Base-by-base conservation (phyloP, 2,888 invertebrate genomes). In the Yponomeuta plumbellus region DNA sequence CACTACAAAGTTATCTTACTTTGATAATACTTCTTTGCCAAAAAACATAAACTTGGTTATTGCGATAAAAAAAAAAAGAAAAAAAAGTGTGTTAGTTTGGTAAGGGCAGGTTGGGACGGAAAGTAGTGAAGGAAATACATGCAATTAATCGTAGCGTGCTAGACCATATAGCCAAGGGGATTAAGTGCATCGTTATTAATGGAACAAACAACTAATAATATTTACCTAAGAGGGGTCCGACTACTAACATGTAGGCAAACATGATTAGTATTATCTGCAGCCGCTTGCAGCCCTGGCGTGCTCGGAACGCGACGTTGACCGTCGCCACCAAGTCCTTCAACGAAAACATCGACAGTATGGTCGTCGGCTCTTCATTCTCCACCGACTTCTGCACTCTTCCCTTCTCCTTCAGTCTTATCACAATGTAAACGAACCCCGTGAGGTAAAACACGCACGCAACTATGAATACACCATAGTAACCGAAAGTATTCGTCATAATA, bases 151-250 rank as follows among this genome's bases (percentile, higher is more conserved):
- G 34, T 34, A 34, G 34, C 34, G 5, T 34, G 34, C 34, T 34
- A 8, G 34, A 52, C 44, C 44, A 6, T 4, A 17, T 17, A 34
- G 26, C 34, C 5, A 8, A 34, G 8, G 34, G 34, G 34, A 6
- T 34, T 17, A 17, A 17, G 2, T 17, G 17, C 13, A 17, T 17
- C n/a, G 44, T 52, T 13, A 17, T 17, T 17, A 17, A 3, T 4
- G 17, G 17, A 52, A 17, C 13, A 44, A 2, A 6, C 44, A 8
- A 52, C 44, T 17, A 17, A 17, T 17, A 17, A 68, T 67, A 71
- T 74, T 87, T 87, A 92, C 92, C 92, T 72, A 91, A 75, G 63
- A 90, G 87, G 61, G 92, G 92, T 85, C 92, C 92, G 70, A 90
- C 89, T 79, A 91, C 85, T 79, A 91, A 79, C 86, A 92, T 89